Evolutionary conservation across 2,888 invertebrate species (phyloP).

Genomic region (Drosophila percnosoma): DNA sequence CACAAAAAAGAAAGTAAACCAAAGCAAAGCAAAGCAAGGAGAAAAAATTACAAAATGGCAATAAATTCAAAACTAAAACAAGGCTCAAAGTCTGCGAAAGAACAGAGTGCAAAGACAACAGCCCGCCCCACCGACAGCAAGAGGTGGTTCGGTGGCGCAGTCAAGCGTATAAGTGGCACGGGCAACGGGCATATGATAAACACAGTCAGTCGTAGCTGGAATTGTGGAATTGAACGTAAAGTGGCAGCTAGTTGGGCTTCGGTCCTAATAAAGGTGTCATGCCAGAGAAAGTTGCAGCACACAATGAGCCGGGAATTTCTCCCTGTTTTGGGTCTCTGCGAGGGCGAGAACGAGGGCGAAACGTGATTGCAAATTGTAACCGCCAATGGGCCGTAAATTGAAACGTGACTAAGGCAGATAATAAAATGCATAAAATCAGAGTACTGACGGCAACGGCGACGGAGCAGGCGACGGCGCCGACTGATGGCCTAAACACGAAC

Average conservation of each 20-base stretch:
- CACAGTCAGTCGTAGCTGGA: constrained; percentile 49
- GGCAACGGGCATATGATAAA: constrained; percentile 75
- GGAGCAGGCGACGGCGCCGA: constrained; percentile 22
- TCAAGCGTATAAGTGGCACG: constrained; percentile 63
- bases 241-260: constrained; percentile 40
- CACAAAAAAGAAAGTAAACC: constrained; percentile 28
- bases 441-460: constrained; percentile 56
- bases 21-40: constrained; percentile 14
- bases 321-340: constrained; percentile 2
- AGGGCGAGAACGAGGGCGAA: constrained; percentile 53
- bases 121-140: constrained; percentile 18
- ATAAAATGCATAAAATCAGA: constrained; percentile 83
- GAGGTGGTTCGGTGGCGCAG: constrained; percentile 40
- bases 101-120: constrained; percentile 14
- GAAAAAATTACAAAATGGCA: constrained; percentile 74
- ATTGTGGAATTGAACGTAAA: constrained; percentile 23
- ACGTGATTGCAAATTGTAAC: constrained; percentile 85
- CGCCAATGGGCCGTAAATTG: constrained; percentile 85
- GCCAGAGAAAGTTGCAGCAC: constrained; percentile 63
- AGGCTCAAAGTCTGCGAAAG: constrained; percentile 43
- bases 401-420: constrained; percentile 83
- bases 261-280: constrained; percentile 74
- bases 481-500: constrained; percentile 58
- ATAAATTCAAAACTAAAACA: constrained; percentile 81
- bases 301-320: constrained; percentile 22